Conservation (phyloP, 30 jellyfish, hydroid and myxozoan species). For the Euphysa ruthae region DNA sequence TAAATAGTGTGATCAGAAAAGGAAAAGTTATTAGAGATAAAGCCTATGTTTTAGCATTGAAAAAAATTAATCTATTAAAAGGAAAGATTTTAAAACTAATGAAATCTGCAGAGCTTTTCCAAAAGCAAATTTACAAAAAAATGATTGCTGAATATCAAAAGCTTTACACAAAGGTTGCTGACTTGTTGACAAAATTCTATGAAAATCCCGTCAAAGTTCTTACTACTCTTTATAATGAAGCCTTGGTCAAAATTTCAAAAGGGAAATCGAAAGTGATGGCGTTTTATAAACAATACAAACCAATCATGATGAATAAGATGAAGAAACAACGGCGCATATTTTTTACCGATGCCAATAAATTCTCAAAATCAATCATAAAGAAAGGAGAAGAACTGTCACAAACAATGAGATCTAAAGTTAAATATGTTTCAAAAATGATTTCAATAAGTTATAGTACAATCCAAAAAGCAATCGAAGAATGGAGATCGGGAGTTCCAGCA, state of each 20-base stretch:
- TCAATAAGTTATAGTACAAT: not conserved
- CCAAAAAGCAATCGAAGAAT: not conserved
- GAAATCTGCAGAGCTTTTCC: too few relatives aligned
- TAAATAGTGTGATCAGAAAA: conserved; percentile 34
- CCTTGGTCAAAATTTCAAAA: not conserved
- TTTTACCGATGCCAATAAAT: not conserved
- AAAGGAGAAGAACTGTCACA: not conserved
- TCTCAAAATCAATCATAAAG: not conserved
- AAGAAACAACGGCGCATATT: not conserved
- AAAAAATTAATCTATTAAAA: too few relatives aligned
- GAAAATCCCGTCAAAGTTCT: not conserved
- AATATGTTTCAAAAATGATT: conserved; percentile 1
- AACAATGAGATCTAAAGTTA: not conserved
- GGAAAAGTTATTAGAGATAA: too few relatives aligned
- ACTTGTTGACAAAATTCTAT: not conserved
- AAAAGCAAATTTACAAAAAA: too few relatives aligned
- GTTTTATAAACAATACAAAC: not conserved
- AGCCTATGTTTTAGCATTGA: too few relatives aligned
- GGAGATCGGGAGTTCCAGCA: conserved; percentile 11
- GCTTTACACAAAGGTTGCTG: not conserved
- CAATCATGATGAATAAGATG: not conserved
- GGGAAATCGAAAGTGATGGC: not conserved
- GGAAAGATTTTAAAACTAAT: too few relatives aligned
- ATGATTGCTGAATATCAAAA: not conserved
- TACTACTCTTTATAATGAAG: not conserved